Percentiles rank a stretch among this genome's conserved stretches.
Evolutionary conservation across 2,888 invertebrate genomes (phyloP).

Genomic region (Meteorus cinctellus): DNA sequence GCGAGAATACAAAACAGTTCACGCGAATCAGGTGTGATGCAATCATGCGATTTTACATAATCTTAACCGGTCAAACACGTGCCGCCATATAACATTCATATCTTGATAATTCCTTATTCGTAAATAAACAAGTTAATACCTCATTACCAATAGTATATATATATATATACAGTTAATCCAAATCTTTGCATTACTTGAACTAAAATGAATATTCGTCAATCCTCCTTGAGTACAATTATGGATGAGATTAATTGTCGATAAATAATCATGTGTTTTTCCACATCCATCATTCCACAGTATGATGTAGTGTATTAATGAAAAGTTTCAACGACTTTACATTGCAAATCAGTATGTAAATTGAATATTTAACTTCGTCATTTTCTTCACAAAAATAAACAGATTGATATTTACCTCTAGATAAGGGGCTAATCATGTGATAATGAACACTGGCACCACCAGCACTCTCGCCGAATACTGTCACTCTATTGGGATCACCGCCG

Average conservation of each 20-base stretch:
- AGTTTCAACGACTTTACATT: no score
- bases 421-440: slow-evolving; percentile 81
- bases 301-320: no score
- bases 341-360: no score
- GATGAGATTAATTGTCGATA: not conserved
- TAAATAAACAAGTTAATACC: not conserved
- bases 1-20: no score
- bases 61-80: not conserved
- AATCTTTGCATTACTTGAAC: not conserved
- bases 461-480: slow-evolving; percentile 82
- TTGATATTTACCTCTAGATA: slow-evolving; percentile 73
- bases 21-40: no score
- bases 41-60: not conserved
- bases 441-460: slow-evolving; percentile 82
- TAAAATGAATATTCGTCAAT: not conserved
- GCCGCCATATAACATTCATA: not conserved
- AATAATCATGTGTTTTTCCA: no score
- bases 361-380: no score
- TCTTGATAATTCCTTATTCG: no score
- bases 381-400: not conserved
- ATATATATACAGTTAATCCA: not conserved
- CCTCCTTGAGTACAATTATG: not conserved
- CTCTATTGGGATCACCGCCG: slow-evolving; percentile 79
- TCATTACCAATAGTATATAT: not conserved
- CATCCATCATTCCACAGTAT: no score